Base-by-base conservation (phyloP, 2,113 vertebrate species). In the Gymnogyps californianus region DNA sequence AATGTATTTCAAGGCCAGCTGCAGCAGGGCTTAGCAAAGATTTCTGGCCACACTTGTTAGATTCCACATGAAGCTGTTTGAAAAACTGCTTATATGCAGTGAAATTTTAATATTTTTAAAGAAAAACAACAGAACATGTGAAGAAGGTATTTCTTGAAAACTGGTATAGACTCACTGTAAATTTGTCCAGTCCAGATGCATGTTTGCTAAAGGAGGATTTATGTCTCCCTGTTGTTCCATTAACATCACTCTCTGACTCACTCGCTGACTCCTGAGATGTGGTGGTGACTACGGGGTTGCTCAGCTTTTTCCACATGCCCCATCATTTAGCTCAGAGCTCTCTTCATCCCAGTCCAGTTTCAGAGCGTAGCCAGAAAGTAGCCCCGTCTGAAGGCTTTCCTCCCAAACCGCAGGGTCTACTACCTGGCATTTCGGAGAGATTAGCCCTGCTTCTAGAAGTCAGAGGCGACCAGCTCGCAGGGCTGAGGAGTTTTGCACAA, bases 221-320 rank as follows among this genome's bases (percentile, higher is more conserved):
- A 70, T 77, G 74, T 75, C 74, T 95, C 89, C 58, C 78, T 61
- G 44, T 89, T 84, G 51, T 54, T 94, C 84, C 81, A 69, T 87
- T 91, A 87, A 71, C 77, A 67, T 89, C 52, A 58, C 79, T 34
- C 88, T 92, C 80, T 92, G 96, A 93, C 75, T 97, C 82, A 88
- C 75, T 92, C 6, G 2, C 89, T 78, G 81, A 71, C 87, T 96
- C 61, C 89, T 26, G 78, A 79, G 87, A 52, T 0, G 0, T 5
- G 6, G 52, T 6, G 3, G 61, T 94, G 81, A 91, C 87, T 82
- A 6, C 2, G 10, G 1, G 6, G 26, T 64, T 77, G 83, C 58
- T 90, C 71, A 86, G 91, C 93, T 92, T 95, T 95, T 91, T 91
- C 93, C 91, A 87, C 54, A 6, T 69, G 61, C 19, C 47, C 74